These are phyloP conservation scores for Acridotheres tristis DNA, from an alignment of 2,797 vertebrate species.

Conservation along the genomic window DNA sequence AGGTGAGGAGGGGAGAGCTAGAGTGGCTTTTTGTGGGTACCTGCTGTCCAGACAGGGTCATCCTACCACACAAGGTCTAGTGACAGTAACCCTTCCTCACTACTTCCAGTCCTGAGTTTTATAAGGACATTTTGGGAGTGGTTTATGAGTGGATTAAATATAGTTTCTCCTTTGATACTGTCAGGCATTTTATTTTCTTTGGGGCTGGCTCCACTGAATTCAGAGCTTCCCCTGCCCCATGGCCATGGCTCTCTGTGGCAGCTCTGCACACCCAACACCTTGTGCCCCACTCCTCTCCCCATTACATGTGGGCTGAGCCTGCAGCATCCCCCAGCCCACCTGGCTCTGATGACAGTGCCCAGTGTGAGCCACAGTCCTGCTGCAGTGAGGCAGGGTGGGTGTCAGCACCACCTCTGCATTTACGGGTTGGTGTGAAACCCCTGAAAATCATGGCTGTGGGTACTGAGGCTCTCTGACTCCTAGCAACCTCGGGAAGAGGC, in stretches of 20 bases:
- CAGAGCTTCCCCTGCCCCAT: not conserved
- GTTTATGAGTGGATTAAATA: not conserved
- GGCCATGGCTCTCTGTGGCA: fast-evolving
- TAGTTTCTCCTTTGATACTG: not conserved
- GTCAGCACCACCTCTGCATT: not conserved
- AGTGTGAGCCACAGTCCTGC: fast-evolving
- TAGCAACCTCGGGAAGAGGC: fast-evolving
- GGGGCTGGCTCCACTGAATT: fast-evolving
- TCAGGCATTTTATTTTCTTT: not conserved
- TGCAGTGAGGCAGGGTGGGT: not conserved
- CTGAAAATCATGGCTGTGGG: fast-evolving
- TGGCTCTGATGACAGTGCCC: fast-evolving
- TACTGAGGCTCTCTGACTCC: not conserved
- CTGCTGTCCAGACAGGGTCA: not conserved
- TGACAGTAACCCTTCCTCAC: not conserved
- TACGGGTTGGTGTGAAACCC: not conserved
- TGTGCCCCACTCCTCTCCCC: not conserved
- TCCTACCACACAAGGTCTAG: not conserved
- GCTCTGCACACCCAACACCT: not conserved
- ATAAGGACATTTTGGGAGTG: not conserved
- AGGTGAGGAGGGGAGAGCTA: not conserved
- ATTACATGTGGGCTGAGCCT: fast-evolving
- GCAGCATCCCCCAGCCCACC: not conserved
- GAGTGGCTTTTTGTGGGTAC: not conserved
- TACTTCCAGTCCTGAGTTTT: not conserved